phyloP scores from a whole-genome alignment of 2,797 vertebrate species.

The Mallotus villosus region DNA sequence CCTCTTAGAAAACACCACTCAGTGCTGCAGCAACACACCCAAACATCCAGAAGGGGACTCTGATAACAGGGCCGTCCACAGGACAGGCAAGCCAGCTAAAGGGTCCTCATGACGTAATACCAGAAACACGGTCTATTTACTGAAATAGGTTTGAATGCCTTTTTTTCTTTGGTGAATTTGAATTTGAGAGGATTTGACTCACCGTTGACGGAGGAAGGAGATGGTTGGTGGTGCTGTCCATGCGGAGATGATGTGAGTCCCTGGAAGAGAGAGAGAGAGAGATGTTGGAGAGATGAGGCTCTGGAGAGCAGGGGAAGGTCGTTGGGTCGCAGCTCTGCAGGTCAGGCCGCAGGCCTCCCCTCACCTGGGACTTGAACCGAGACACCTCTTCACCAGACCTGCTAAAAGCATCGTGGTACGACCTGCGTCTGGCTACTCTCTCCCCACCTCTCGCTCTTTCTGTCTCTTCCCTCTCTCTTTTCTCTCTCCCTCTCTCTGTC shows the following conservation, averaged over 20 bases:
- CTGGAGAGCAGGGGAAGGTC: too few species aligned
- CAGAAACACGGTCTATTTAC: too few species aligned
- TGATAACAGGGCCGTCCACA: too few species aligned
- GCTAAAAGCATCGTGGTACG: background rate
- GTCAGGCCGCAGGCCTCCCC: conserved; percentile 31
- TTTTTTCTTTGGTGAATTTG: background rate
- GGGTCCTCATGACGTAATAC: too few species aligned
- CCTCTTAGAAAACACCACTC: conserved; percentile 29
- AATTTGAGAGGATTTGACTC: conserved; percentile 26
- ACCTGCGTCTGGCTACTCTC: background rate
- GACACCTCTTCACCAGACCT: background rate
- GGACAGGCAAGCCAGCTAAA: too few species aligned
- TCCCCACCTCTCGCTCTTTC: conserved; percentile 17
- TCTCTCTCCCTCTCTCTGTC: background rate
- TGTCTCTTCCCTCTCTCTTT: background rate
- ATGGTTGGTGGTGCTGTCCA: conserved; percentile 41
- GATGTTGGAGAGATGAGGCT: background rate
- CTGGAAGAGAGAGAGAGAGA: background rate
- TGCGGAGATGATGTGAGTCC: background rate
- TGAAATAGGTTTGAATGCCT: too few species aligned
- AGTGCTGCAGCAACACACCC: conserved; percentile 16
- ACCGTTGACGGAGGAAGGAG: conserved; percentile 38
- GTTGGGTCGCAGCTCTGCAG: background rate
- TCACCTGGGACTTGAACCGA: conserved; percentile 42
- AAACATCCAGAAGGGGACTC: background rate